These are phyloP conservation scores for Platyrinchus mystaceus DNA, from an alignment of 2,797 vertebrate species.

Conservation along the genomic window DNA sequence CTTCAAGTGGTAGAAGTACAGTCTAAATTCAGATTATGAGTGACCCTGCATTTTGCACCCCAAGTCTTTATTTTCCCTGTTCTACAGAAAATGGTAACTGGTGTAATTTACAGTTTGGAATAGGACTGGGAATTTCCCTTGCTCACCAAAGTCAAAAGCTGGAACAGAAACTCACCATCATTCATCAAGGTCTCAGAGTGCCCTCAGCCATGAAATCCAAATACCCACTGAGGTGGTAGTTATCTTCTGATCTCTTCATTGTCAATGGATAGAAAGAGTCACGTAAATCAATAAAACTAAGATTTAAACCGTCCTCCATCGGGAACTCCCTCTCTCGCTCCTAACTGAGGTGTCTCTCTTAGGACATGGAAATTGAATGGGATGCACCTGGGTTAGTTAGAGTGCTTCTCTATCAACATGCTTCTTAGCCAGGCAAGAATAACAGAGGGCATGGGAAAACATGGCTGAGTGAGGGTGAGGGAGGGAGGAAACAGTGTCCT, in stretches of 20 bases:
- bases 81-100: neutral
- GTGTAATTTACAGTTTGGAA: neutral
- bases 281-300: neutral
- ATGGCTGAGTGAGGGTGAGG: neutral
- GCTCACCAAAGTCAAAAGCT: neutral
- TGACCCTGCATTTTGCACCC: fast-evolving
- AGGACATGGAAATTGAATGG: neutral
- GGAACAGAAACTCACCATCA: neutral
- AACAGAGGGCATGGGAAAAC: neutral
- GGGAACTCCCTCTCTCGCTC: neutral
- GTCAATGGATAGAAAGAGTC: neutral
- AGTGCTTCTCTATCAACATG: neutral
- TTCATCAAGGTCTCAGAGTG: fast-evolving
- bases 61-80: neutral
- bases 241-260: neutral
- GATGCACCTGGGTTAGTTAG: neutral
- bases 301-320: neutral
- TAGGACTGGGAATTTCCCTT: neutral
- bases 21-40: neutral
- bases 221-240: neutral
- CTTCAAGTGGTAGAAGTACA: neutral
- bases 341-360: neutral
- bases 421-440: neutral
- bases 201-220: neutral
- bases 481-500: neutral